Percentiles rank a stretch among this genome's conserved stretches.
phyloP scores from a whole-genome alignment of 1,140 invertebrate species.

The Tetranychus cinnabarinus region DNA sequence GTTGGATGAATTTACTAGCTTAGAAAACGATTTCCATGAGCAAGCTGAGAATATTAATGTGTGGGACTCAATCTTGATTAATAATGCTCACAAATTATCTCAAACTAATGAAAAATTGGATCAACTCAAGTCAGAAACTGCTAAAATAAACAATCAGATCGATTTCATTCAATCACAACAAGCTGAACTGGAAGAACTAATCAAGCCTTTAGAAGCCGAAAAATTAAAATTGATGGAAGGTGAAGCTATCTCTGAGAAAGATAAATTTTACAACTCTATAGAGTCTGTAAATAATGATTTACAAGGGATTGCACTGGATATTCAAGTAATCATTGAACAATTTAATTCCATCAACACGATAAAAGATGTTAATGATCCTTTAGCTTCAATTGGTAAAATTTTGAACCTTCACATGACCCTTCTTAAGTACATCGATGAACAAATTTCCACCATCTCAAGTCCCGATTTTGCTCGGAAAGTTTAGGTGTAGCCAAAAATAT shows the following conservation, averaged over 20 bases:
- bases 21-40: constrained; percentile 74
- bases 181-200: constrained; percentile 63
- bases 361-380: constrained; percentile 23
- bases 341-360: constrained; percentile 6
- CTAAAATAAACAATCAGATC: constrained; percentile 61
- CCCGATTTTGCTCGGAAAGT: too few relatives aligned
- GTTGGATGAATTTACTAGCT: constrained; percentile 73
- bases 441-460: not conserved
- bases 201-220: constrained; percentile 51
- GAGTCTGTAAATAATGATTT: constrained; percentile 60
- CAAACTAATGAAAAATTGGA: constrained; percentile 59
- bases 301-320: constrained; percentile 4
- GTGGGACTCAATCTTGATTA: constrained; percentile 71
- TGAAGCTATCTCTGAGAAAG: not conserved
- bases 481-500: too few relatives aligned
- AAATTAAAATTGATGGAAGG: not conserved
- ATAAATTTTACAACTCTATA: constrained; percentile 39
- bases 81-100: constrained; percentile 53
- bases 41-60: constrained; percentile 82
- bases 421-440: constrained; percentile 51
- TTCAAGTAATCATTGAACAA: constrained; percentile 8
- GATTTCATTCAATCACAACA: constrained; percentile 81
- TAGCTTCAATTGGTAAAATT: constrained; percentile 73
- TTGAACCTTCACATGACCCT: constrained; percentile 90
- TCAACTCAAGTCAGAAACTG: constrained; percentile 62